Evolutionary conservation across 92 coral and sea anemone species (phyloP).

Genomic region (Siderastrea siderea): DNA sequence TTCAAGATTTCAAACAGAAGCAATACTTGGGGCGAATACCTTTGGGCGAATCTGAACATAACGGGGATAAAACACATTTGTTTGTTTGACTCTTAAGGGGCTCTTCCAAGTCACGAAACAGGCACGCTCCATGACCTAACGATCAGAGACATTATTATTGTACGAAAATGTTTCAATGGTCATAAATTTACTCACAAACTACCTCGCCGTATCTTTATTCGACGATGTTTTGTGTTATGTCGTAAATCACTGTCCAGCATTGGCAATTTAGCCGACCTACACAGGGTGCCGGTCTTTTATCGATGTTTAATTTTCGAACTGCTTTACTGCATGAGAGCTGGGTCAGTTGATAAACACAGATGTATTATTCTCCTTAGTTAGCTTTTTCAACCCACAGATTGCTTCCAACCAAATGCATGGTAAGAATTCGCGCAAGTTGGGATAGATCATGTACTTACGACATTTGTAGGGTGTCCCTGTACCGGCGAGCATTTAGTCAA

Average conservation of each 20-base stretch:
- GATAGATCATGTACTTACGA: constrained; percentile 9
- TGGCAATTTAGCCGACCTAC: not conserved
- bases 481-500: not conserved
- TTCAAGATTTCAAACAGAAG: not conserved
- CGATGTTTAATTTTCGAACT: not conserved
- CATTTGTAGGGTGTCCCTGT: not conserved
- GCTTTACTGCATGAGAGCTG: not conserved
- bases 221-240: not conserved
- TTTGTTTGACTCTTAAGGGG: too few relatives aligned
- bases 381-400: not conserved
- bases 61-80: too few relatives aligned
- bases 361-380: not conserved
- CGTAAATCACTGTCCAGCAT: not conserved
- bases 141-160: not conserved
- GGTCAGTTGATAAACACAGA: not conserved
- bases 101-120: too few relatives aligned
- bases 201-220: not conserved
- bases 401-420: not conserved
- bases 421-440: not conserved
- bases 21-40: not conserved
- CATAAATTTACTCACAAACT: not conserved
- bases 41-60: too few relatives aligned
- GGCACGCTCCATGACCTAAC: not conserved
- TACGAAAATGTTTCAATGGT: not conserved
- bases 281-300: not conserved